Conservation (phyloP, 1,140 invertebrate genomes). For the Drosophila albomicans region DNA sequence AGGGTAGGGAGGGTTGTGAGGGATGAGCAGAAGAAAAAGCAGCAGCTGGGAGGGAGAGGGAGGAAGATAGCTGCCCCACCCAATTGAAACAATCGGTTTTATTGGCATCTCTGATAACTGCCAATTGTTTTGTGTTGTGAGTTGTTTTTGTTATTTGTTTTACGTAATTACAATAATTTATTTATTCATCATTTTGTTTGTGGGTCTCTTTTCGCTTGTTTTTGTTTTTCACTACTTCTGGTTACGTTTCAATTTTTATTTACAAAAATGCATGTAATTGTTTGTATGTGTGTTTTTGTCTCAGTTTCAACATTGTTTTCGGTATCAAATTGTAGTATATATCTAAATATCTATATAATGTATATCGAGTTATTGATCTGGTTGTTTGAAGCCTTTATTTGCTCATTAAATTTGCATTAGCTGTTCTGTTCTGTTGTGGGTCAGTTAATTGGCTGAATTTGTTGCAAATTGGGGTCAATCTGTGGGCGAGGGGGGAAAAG, state of each 20-base stretch:
- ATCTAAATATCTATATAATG: slow-evolving; percentile 36
- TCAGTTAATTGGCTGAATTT: slow-evolving; percentile 46
- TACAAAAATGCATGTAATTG: slow-evolving; percentile 53
- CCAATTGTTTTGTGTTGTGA: slow-evolving; percentile 51
- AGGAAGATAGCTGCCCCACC: slow-evolving; percentile 13
- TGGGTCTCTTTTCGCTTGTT: slow-evolving; percentile 30
- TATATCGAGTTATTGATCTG: slow-evolving; percentile 48
- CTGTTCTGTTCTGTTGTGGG: slow-evolving; percentile 36
- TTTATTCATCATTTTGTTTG: slow-evolving; percentile 52
- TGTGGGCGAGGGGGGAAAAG: slow-evolving; percentile 25
- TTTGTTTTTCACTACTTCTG: slow-evolving; percentile 69
- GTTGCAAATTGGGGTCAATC: neutral
- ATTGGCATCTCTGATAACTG: slow-evolving; percentile 61
- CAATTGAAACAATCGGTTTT: slow-evolving; percentile 67
- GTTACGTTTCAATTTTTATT: slow-evolving; percentile 59
- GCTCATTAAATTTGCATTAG: slow-evolving; percentile 37
- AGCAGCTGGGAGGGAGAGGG: neutral
- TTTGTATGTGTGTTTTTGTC: neutral
- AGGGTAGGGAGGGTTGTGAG: neutral
- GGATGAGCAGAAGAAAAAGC: neutral
- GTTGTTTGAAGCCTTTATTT: slow-evolving; percentile 27
- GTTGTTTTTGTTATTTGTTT: slow-evolving; percentile 32
- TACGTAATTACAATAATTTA: slow-evolving; percentile 79
- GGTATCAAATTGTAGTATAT: slow-evolving; percentile 56
- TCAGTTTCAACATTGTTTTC: slow-evolving; percentile 56